Conservation (phyloP, 2,888 invertebrate species). For the Dasypolia templi region DNA sequence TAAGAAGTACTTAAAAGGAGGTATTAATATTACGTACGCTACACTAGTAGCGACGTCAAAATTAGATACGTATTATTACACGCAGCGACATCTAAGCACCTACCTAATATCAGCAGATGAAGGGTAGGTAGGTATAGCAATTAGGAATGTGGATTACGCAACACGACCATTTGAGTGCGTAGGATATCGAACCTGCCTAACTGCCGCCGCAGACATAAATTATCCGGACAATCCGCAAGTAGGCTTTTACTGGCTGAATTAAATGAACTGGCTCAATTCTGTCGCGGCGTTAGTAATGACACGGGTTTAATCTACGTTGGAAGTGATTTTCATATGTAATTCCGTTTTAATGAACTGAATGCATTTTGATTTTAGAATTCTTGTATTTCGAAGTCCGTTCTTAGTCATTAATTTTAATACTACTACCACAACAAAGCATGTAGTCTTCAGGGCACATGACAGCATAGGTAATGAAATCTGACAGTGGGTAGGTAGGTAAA, state of each 20-base stretch:
- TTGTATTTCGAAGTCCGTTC: background rate
- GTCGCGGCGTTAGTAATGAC: slow-evolving; percentile 53
- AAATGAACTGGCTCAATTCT: slow-evolving; percentile 62
- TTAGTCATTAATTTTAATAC: background rate
- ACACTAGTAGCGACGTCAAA: too few relatives aligned
- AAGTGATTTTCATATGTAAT: slow-evolving; percentile 51
- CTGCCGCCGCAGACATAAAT: slow-evolving; percentile 64
- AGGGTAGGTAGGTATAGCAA: slow-evolving; percentile 53
- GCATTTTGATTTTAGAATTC: slow-evolving; percentile 14
- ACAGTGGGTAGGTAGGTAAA: background rate
- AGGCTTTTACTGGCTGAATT: slow-evolving; percentile 62
- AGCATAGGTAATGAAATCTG: background rate
- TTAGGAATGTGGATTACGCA: slow-evolving; percentile 62
- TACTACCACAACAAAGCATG: background rate
- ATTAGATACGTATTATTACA: too few relatives aligned
- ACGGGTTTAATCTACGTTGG: slow-evolving; percentile 51
- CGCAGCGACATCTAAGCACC: background rate
- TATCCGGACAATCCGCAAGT: slow-evolving; percentile 63
- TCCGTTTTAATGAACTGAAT: slow-evolving; percentile 40
- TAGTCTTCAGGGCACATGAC: background rate
- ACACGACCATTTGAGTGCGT: slow-evolving; percentile 56
- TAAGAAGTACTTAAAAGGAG: too few relatives aligned
- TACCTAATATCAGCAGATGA: slow-evolving; percentile 20
- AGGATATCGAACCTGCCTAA: slow-evolving; percentile 54
- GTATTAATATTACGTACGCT: too few relatives aligned